Base-by-base conservation (phyloP, 2,888 invertebrate species). In the Protodeltote pygarga region DNA sequence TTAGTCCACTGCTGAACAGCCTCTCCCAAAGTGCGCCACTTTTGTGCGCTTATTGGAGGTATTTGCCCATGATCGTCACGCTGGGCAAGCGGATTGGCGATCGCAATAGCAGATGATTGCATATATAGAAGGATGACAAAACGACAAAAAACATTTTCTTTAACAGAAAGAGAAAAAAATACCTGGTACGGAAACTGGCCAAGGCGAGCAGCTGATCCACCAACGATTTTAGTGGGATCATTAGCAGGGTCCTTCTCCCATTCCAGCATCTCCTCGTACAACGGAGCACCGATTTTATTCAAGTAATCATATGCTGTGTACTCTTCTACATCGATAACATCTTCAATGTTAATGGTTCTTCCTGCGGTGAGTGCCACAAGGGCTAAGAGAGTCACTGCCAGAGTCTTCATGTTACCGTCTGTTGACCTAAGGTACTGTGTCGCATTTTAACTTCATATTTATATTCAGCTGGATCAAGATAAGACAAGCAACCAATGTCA, bases 301-400 rank as follows among this genome's bases (percentile, higher is more conserved):
- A 65, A 45, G 20, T 70, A 75, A 1, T 63, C 68, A 10, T 47
- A 66, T 1, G 70, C 70, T 5, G 70, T 52, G 33, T 40, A 64
- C 19, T 41, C 38, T 3, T 48, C n/a, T 0, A 24, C 3, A 5
- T 54, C 42, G 8, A 59, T 49, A 0, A 51, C 16, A 11, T 39
- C 38, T 27, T 41, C 33, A 6, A 38, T 33, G 25, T 57, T 34
- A 6, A 48, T 11, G 32, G 27, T 47, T 20, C 27, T 51, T 28
- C 50, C 49, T 15, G 33, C 49, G 3, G 54, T 55, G 9, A 64
- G 32, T 4, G 51, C 44, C 11, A 34, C 58, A 3, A 73, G 33
- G 31, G 46, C 39, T 16, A 66, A 19, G 2, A 69, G 20, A 19
- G 61, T 24, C 23, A 35, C 28, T 9, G 13, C 21, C 3, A 46